Evolutionary conservation across 2,888 invertebrate genomes (phyloP), one percentile per base, ranked within the genome.

Genomic region (Drosophila colorata): DNA sequence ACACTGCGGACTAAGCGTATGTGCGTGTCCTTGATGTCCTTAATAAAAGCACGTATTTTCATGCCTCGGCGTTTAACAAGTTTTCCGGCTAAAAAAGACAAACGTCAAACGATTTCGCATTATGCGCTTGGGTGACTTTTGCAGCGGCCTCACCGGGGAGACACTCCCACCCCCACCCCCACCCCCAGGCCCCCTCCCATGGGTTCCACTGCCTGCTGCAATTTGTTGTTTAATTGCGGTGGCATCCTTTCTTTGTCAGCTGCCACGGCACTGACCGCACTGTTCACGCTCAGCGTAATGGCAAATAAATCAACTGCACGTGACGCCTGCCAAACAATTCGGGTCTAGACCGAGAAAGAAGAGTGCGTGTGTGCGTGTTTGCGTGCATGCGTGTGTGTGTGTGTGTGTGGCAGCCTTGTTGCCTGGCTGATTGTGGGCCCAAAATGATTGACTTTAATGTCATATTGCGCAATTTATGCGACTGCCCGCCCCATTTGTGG

Each of bases 391-490:
- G 31, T 18, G 18, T 20, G 35, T 7, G n/a, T 38, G 31, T 44
- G 40, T 43, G 8, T 16, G 20, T 13, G 31, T 46, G 14, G 4
- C 28, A 8, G 37, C 14, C 37, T 14, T 14, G 1, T 11, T 28
- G 14, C 5, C 14, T 14, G 9, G 4, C 25, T 41, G 43, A 43
- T 37, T 47, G 46, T 59, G 55, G 66, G 60, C 65, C 55, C 60
- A 52, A 83, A 84, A 75, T 84, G 69, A 83, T 83, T 78, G 74
- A 78, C 78, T 83, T 84, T 83, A 87, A 84, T 87, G 69, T 75
- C 75, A 87, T 65, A 65, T 70, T 78, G 66, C 64, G 57, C 68
- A 77, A 77, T 68, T 78, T 77, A 80, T 68, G 68, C 20, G 14
- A 25, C 35, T 41, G 57, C 11, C 55, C 18, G 40, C 9, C n/a